A percentile compares a stretch with the other conserved stretches of the same genome.
Conservation (phyloP, 2,113 vertebrate genomes). For the Erythrocercus mccallii region DNA sequence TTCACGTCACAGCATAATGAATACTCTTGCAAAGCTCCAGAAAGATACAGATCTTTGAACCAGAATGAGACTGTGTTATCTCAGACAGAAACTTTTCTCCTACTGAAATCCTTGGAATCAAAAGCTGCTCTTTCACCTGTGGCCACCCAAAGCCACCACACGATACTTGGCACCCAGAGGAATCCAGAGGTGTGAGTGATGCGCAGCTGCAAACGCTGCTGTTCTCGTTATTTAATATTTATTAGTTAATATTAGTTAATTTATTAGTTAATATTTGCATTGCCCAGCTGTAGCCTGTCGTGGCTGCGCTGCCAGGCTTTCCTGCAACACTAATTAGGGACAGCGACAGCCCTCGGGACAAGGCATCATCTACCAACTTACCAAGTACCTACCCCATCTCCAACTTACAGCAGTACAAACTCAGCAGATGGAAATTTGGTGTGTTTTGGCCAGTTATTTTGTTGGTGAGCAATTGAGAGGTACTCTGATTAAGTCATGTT, state of each 20-base stretch:
- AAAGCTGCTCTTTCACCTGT: not conserved
- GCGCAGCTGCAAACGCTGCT: not conserved
- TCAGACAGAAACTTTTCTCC: not conserved
- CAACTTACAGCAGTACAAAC: accelerated
- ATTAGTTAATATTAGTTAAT: too few relatives aligned
- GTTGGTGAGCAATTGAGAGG: accelerated
- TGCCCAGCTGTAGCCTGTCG: not conserved
- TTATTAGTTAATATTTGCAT: too few relatives aligned
- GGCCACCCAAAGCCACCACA: not conserved
- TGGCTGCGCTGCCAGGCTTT: not conserved
- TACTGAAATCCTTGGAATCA: not conserved
- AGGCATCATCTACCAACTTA: too few relatives aligned
- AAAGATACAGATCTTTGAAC: not conserved
- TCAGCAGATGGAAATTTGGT: accelerated
- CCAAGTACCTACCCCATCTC: too few relatives aligned
- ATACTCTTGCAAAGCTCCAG: not conserved
- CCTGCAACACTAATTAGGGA: accelerated
- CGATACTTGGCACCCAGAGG: accelerated
- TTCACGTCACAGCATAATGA: not conserved
- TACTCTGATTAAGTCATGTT: not conserved
- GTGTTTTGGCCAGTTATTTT: not conserved
- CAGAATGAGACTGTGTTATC: not conserved
- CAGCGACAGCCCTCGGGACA: not conserved
- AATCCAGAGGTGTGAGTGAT: not conserved
- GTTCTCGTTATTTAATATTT: too few relatives aligned